Evolutionary conservation across 2,888 invertebrate species (phyloP), one percentile per base, ranked within the genome.

Genomic region (Osedax frankpressi): DNA sequence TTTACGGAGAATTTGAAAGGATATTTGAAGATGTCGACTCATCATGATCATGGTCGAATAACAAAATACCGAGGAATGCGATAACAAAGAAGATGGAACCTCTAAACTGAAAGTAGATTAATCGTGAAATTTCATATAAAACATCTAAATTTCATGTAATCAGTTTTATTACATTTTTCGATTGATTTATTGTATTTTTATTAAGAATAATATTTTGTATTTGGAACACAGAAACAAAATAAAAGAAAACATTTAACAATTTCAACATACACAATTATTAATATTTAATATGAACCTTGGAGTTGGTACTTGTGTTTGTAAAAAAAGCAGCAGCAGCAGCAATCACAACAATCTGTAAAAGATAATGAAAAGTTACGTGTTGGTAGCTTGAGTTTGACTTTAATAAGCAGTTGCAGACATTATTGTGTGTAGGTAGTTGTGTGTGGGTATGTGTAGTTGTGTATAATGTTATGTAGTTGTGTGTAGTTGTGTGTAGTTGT

Each of bases 11-110:
- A 59, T 59, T 59, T 59, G 19, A 59, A 59, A n/a, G n/a, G n/a
- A n/a, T n/a, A n/a, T n/a, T n/a, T n/a, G n/a, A n/a, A n/a, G n/a
- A n/a, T 74, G 11, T 44, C 11, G 44, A 44, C 19, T 44, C 44
- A 11, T 6, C 80, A 73, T 84, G 83, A 81, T 87, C 87, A 78
- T 85, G 85, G 78, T 87, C 87, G 81, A 87, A 86, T 44, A 87
- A 80, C 28, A 87, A 81, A 26, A 87, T 79, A 6, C 86, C 82
- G 24, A 87, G 75, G 62, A 86, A 83, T 59, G 85, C 87, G 67
- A 87, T 75, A 14, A 86, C 75, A 75, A 87, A 83, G 75, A 85
- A 82, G 26, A 87, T 78, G 3, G 84, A 85, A 29, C 84, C 86
- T 74, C 86, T 82, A 75, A 80, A 80, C 82, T 82, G 79, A 76